Evolutionary conservation across 2,797 vertebrate species (phyloP), one percentile per base, ranked within the genome.

Genomic region (Enteromius mattozi): DNA sequence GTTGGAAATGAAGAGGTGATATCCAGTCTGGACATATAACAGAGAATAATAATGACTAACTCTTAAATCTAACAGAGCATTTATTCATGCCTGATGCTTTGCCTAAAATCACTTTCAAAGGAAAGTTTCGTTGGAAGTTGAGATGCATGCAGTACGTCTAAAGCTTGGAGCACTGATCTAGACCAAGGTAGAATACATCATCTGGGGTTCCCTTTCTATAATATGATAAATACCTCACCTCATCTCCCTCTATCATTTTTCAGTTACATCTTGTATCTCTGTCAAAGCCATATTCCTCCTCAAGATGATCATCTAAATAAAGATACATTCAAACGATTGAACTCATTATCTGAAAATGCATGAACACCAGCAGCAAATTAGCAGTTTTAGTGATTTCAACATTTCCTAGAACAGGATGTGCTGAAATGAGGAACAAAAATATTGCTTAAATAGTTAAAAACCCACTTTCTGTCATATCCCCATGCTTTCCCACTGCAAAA

Each of bases 341-440:
- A 72, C 47, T 40, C 59, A 45, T 27, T 51, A 45, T 81, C n/a
- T 71, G 68, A 71, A 76, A 79, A 86, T 69, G 75, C 83, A 81
- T 82, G 74, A 84, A 80, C 85, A 88, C 87, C 87, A 88, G 85
- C 72, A 84, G 47, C 59, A 71, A 79, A 77, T 74, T 10, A 49
- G 35, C 30, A 65, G 35, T 85, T 82, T 85, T 6, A 47, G 7
- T n/a, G 47, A 45, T 88, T 87, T 81, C 59, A 30, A 17, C 9
- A 6, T 78, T 78, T 78, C 10, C 0, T n/a, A 35, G 33, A 75
- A 75, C 72, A 75, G 2, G 14, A 54, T 56, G 19, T 37, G 19
- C 74, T 13, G 51, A 63, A 47, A 65, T 35, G 27, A 79, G 61
- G 4, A 65, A 76, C 9, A 61, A 17, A 30, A 56, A 56, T 33